Evolutionary conservation across 2,888 invertebrate species (phyloP).

Genomic region (Pollenia amentaria): DNA sequence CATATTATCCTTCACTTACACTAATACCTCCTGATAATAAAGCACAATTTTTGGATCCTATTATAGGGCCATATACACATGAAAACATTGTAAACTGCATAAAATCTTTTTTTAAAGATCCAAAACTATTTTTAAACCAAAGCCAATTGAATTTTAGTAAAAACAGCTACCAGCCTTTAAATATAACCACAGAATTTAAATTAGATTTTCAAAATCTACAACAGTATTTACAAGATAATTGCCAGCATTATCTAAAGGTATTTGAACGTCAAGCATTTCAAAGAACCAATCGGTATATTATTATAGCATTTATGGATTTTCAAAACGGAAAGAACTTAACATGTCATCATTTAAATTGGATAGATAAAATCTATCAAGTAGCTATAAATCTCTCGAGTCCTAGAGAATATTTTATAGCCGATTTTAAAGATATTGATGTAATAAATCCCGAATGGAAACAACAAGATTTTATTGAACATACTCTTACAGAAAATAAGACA

Average conservation of each 20-base stretch:
- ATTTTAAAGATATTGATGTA: slow-evolving; percentile 58
- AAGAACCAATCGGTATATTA: slow-evolving; percentile 32
- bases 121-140: slow-evolving; percentile 17
- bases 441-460: slow-evolving; percentile 58
- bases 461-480: slow-evolving; percentile 21
- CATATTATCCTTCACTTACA: slow-evolving; percentile 64
- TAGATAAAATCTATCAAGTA: slow-evolving; percentile 61
- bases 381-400: slow-evolving; percentile 19
- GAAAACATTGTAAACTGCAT: slow-evolving; percentile 56
- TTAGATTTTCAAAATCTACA: slow-evolving; percentile 39
- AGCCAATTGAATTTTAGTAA: not conserved
- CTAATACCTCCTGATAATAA: slow-evolving; percentile 63
- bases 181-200: not conserved
- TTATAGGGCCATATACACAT: slow-evolving; percentile 7
- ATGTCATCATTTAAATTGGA: slow-evolving; percentile 26
- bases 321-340: not conserved
- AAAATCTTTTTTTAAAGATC: slow-evolving; percentile 12
- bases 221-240: slow-evolving; percentile 49
- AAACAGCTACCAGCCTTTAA: slow-evolving; percentile 26
- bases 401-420: slow-evolving; percentile 56
- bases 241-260: slow-evolving; percentile 20
- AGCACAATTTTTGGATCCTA: slow-evolving; percentile 63
- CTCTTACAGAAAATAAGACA: not conserved
- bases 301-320: slow-evolving; percentile 66
- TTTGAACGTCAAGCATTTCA: slow-evolving; percentile 37